Evolutionary conservation across 2,113 vertebrate species (phyloP).

Genomic region (Machaerirhynchus nigripectus): DNA sequence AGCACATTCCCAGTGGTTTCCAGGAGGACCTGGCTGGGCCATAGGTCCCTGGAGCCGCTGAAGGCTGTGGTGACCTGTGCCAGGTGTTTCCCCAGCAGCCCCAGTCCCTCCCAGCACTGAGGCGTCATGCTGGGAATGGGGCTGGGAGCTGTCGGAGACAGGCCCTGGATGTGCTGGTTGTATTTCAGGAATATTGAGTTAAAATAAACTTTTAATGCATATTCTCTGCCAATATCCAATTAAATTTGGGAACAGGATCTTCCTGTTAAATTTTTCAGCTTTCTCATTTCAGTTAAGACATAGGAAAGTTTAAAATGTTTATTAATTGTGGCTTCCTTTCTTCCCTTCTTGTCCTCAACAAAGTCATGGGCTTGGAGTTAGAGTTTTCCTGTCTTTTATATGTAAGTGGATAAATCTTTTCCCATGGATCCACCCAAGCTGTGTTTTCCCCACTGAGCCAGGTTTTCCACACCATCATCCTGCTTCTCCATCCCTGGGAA

Average conservation of each 20-base stretch:
- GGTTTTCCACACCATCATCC: neutral
- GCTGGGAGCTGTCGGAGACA: neutral
- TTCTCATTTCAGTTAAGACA: neutral
- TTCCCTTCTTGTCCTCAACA: neutral
- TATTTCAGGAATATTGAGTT: neutral
- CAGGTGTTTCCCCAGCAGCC: neutral
- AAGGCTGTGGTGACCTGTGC: neutral
- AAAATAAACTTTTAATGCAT: neutral
- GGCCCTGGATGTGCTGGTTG: neutral
- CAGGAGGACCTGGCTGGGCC: accelerated
- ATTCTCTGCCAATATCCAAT: neutral
- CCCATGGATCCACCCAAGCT: accelerated
- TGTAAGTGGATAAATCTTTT: neutral
- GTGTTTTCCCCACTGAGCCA: neutral
- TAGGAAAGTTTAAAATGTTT: neutral
- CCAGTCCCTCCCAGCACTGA: neutral
- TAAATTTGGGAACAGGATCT: neutral
- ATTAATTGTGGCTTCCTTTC: neutral
- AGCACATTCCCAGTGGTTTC: neutral
- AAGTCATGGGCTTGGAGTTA: neutral
- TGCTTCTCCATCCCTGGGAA: neutral
- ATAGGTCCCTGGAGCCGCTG: neutral
- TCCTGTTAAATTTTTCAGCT: neutral
- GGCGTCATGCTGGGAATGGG: accelerated
- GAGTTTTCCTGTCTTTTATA: neutral